Conservation (phyloP, 2,797 vertebrate species). For the Coendou prehensilis region DNA sequence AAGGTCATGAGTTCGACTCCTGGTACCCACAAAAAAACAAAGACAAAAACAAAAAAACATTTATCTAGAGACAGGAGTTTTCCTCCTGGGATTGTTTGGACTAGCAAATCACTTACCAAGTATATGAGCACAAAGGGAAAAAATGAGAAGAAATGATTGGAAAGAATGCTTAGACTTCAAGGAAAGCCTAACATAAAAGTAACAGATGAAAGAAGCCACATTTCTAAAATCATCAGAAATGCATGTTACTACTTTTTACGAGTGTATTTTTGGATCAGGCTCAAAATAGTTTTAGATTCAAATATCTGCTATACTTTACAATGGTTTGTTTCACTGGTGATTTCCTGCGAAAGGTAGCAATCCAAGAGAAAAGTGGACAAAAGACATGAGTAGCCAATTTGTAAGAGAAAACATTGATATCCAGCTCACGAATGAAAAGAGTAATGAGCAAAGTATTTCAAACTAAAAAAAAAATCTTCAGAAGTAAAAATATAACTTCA, state of each 20-base stretch:
- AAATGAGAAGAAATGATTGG: neutral
- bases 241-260: neutral
- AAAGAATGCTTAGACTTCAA: constrained; percentile 49
- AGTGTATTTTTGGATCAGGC: constrained; percentile 50
- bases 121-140: neutral
- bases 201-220: neutral
- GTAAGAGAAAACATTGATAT: constrained; percentile 33
- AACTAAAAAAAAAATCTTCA: neutral
- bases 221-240: neutral
- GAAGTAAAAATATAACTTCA: neutral
- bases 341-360: neutral
- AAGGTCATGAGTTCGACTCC: too few species aligned
- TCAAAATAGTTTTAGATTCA: constrained; percentile 50
- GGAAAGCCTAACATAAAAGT: neutral
- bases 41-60: neutral
- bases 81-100: neutral
- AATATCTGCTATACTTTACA: constrained; percentile 17
- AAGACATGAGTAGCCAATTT: neutral
- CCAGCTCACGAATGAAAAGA: constrained; percentile 2
- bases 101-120: constrained; percentile 67
- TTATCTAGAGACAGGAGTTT: neutral
- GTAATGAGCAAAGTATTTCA: neutral
- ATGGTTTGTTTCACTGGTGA: constrained; percentile 22
- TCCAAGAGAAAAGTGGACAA: constrained; percentile 1
- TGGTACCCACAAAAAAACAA: too few species aligned